Conservation (phyloP, 2,888 invertebrate species). For the Scaptomyza tumidula region DNA sequence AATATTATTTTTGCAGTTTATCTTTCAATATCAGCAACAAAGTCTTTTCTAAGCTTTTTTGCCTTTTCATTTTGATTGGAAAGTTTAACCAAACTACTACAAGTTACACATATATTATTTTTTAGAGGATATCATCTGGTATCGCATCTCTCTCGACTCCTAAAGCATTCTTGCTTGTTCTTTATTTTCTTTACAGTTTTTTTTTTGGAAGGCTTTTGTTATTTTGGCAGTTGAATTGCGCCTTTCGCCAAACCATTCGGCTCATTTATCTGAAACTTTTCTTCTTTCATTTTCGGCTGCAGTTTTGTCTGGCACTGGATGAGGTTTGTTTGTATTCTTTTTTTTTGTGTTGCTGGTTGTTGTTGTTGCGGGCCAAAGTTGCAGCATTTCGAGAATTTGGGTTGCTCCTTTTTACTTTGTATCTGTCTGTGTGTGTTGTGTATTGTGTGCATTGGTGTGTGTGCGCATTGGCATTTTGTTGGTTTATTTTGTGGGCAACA, state of each 20-base stretch:
- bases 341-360: neutral
- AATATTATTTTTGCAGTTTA: no score
- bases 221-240: slow-evolving; percentile 77
- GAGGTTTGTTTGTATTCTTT: slow-evolving; percentile 4
- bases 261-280: slow-evolving; percentile 77
- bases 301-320: slow-evolving; percentile 27
- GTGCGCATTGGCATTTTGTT: slow-evolving; percentile 49
- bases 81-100: no score
- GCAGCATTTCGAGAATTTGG: slow-evolving; percentile 76
- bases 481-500: slow-evolving; percentile 69
- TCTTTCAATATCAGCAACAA: no score
- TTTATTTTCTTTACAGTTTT: slow-evolving; percentile 13
- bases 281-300: slow-evolving; percentile 66
- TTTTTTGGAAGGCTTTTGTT: slow-evolving; percentile 53
- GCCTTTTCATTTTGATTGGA: no score
- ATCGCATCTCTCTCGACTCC: no score
- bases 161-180: slow-evolving; percentile 26
- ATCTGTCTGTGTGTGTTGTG: slow-evolving; percentile 20
- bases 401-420: slow-evolving; percentile 70
- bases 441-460: slow-evolving; percentile 33
- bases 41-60: no score
- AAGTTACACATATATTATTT: no score
- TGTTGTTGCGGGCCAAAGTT: slow-evolving; percentile 59
- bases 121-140: slow-evolving; percentile 8
- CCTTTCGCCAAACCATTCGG: slow-evolving; percentile 77